Evolutionary conservation across 2,113 vertebrate species (phyloP).

Genomic region (Leptocoma aspasia): DNA sequence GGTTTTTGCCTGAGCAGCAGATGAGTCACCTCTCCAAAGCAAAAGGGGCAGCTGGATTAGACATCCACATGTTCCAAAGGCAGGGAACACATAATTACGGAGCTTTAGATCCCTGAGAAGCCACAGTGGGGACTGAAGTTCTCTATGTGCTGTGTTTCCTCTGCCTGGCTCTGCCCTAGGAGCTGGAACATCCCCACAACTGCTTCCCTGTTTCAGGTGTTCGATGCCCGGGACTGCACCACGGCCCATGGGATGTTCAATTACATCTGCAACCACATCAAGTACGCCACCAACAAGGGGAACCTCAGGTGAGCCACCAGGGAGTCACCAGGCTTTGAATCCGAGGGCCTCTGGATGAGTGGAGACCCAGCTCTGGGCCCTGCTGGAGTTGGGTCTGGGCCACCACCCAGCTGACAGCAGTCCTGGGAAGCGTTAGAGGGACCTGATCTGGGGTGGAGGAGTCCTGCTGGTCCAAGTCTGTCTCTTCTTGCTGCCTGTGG

Average conservation of each 20-base stretch:
- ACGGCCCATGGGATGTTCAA: constrained; percentile 98
- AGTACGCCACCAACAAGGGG: constrained; percentile 98
- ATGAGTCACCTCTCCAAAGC: neutral
- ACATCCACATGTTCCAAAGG: neutral
- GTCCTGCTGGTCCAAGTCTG: neutral
- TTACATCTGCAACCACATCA: constrained; percentile 98
- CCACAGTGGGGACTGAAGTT: neutral
- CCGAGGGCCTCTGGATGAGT: neutral
- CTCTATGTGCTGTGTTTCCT: neutral
- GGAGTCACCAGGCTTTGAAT: neutral
- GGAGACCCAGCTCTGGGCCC: neutral
- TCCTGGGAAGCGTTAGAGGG: fast-evolving
- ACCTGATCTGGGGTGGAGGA: neutral
- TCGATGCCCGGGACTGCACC: constrained; percentile 95
- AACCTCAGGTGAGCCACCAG: constrained; percentile 86
- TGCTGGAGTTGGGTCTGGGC: neutral
- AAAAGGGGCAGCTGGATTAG: neutral
- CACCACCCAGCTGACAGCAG: neutral
- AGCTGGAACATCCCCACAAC: neutral
- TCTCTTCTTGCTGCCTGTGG: neutral
- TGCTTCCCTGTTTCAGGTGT: constrained; percentile 78
- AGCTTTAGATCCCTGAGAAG: neutral
- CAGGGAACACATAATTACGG: neutral
- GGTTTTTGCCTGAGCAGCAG: neutral
- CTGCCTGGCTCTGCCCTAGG: neutral